Conservation (phyloP, 2,797 vertebrate species). For the Mormyrus proboscirostris region DNA sequence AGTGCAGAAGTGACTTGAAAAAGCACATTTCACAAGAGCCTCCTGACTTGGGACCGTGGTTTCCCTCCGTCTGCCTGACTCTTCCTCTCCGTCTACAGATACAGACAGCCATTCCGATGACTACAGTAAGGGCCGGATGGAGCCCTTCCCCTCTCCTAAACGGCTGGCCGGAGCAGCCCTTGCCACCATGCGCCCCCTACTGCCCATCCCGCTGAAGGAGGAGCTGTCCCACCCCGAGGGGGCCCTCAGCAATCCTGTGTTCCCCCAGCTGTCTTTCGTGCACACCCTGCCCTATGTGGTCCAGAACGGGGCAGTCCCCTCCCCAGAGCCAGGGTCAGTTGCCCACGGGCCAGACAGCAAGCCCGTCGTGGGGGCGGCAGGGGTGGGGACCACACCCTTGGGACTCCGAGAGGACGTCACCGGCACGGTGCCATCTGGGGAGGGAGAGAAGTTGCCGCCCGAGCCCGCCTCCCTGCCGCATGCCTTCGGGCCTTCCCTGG, state of each 20-base stretch:
- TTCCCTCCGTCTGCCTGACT: neutral
- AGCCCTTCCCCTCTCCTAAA: slow-evolving; percentile 37
- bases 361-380: slow-evolving; percentile 58
- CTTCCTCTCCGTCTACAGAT: slow-evolving; percentile 52
- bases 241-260: slow-evolving; percentile 53
- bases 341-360: slow-evolving; percentile 63
- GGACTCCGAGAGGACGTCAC: slow-evolving; percentile 54
- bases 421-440: slow-evolving; percentile 51
- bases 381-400: slow-evolving; percentile 63
- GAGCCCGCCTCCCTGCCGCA: slow-evolving; percentile 59
- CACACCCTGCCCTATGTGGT: slow-evolving; percentile 69
- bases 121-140: slow-evolving; percentile 48
- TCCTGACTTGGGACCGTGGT: neutral
- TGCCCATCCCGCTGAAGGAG: slow-evolving; percentile 29
- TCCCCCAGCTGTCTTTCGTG: slow-evolving; percentile 68
- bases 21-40: neutral
- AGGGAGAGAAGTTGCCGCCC: slow-evolving; percentile 67
- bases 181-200: slow-evolving; percentile 31
- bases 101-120: slow-evolving; percentile 89
- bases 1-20: neutral
- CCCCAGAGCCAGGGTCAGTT: slow-evolving; percentile 50
- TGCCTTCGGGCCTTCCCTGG: slow-evolving; percentile 61
- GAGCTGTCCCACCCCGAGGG: slow-evolving; percentile 46
- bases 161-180: slow-evolving; percentile 5
- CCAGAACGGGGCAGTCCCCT: slow-evolving; percentile 63